Conservation (phyloP, 2,113 vertebrate species). For the Furnarius figulus region DNA sequence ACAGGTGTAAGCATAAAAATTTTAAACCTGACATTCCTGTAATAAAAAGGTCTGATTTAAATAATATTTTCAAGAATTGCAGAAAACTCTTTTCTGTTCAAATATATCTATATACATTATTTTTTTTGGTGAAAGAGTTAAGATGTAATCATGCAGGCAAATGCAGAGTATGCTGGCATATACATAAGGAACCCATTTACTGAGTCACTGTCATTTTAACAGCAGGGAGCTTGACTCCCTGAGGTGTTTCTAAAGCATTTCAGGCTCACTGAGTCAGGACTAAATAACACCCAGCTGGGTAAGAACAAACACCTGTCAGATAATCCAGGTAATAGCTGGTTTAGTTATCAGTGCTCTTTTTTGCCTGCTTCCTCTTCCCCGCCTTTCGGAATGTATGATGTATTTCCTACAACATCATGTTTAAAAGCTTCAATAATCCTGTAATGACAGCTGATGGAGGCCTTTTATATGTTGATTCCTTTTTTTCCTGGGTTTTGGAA, state of each 20-base stretch:
- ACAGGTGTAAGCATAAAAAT: background rate
- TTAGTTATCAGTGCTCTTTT: slow-evolving; percentile 51
- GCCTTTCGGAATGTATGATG: background rate
- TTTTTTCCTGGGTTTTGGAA: background rate
- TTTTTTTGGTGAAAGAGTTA: background rate
- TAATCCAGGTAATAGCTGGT: slow-evolving; percentile 40
- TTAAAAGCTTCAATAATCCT: background rate
- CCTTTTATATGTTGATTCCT: slow-evolving; percentile 8
- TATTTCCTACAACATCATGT: background rate
- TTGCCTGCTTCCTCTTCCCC: background rate
- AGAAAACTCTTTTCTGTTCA: background rate
- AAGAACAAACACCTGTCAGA: slow-evolving; percentile 65
- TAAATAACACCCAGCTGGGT: slow-evolving; percentile 55
- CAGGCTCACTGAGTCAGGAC: slow-evolving; percentile 50
- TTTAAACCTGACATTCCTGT: background rate
- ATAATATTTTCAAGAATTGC: background rate
- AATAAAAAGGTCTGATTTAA: background rate
- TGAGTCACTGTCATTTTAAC: slow-evolving; percentile 53
- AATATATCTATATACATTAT: background rate
- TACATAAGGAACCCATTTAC: slow-evolving; percentile 22
- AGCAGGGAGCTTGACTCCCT: slow-evolving; percentile 24
- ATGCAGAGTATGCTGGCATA: background rate
- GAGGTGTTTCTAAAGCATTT: slow-evolving; percentile 43
- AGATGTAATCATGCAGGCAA: background rate
- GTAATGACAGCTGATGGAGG: background rate